These are phyloP conservation scores for Leptopilina syphax DNA, from an alignment of 2,888 invertebrate genomes.

Conservation along the genomic window DNA sequence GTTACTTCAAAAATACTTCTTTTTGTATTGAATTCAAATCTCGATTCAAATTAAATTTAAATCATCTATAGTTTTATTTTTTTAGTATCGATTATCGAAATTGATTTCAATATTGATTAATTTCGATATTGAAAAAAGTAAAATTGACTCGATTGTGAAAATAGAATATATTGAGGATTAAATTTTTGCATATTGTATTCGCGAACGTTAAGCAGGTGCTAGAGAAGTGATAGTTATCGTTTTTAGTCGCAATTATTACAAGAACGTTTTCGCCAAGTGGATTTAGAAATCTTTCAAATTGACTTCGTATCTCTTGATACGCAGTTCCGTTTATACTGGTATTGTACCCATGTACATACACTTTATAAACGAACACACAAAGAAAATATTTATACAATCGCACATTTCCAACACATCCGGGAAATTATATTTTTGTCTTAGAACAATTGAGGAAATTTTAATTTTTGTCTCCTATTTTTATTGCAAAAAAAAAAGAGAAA, in stretches of 20 bases:
- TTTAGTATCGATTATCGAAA: too few relatives aligned
- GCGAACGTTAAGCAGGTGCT: too few relatives aligned
- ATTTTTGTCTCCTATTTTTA: not conserved
- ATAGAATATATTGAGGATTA: too few relatives aligned
- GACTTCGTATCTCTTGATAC: conserved; percentile 16
- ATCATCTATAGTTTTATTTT: too few relatives aligned
- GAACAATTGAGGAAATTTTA: not conserved
- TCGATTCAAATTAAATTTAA: too few relatives aligned
- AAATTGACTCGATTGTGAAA: too few relatives aligned
- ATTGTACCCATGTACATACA: not conserved
- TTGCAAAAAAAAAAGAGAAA: not conserved
- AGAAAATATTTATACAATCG: not conserved
- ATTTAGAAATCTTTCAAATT: conserved; percentile 22
- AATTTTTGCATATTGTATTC: too few relatives aligned
- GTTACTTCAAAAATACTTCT: too few relatives aligned
- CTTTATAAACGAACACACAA: too few relatives aligned
- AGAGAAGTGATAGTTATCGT: not conserved
- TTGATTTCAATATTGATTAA: too few relatives aligned
- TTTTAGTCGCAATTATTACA: conserved; percentile 11
- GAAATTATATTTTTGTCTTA: not conserved
- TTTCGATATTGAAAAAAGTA: too few relatives aligned
- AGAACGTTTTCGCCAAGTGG: not conserved
- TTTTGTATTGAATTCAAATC: too few relatives aligned
- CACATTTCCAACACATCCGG: conserved; percentile 17
- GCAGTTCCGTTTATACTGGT: conserved; percentile 13